Conservation (phyloP, 2,888 invertebrate genomes). For the Sepiola atlantica region DNA sequence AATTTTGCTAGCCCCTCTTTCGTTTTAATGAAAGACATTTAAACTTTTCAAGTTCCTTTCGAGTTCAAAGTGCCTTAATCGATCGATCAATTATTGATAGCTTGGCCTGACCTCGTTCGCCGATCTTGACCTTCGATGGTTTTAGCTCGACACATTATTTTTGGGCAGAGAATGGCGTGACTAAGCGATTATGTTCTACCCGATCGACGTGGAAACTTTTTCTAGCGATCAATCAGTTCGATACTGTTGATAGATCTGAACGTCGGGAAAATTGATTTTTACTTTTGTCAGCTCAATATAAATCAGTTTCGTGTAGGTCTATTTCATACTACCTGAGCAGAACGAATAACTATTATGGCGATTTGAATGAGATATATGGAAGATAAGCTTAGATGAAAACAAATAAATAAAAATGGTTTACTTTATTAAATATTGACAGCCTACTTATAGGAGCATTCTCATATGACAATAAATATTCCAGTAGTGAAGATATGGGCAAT, state of each 20-base stretch:
- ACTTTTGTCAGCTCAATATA: not conserved
- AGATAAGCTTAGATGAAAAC: no score
- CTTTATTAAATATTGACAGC: no score
- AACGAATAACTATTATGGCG: no score
- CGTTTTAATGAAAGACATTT: no score
- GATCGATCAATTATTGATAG: not conserved
- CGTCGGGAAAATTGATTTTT: not conserved
- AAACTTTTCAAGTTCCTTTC: not conserved
- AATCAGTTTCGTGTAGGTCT: no score
- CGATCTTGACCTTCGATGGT: not conserved
- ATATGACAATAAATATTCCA: no score
- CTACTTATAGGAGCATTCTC: no score
- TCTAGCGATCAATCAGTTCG: not conserved
- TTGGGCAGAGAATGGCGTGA: not conserved
- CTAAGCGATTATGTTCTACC: not conserved
- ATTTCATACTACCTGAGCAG: no score
- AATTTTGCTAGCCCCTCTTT: no score
- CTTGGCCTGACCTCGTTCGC: not conserved
- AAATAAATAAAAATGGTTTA: no score
- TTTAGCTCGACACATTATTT: not conserved
- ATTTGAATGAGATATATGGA: no score
- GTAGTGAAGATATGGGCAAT: no score
- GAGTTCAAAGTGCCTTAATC: not conserved
- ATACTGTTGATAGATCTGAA: not conserved
- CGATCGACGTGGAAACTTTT: not conserved